Evolutionary conservation across 2,888 invertebrate genomes (phyloP).

Genomic region (Griposia aprilina): DNA sequence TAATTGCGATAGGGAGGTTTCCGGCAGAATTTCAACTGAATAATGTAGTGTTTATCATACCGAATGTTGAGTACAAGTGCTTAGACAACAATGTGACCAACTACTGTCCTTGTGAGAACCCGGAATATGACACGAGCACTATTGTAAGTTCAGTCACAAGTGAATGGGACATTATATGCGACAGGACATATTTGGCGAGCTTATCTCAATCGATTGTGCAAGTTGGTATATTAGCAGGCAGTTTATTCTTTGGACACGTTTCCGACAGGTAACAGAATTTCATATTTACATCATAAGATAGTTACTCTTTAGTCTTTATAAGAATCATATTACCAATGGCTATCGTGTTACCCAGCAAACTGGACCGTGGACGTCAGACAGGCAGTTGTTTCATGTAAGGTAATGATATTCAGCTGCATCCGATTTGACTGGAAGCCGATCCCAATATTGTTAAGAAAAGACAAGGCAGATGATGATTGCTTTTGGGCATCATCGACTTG

Average conservation of each 20-base stretch:
- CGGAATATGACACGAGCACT: constrained; percentile 89
- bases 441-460: not conserved
- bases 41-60: constrained; percentile 90
- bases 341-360: not conserved
- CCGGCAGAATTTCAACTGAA: constrained; percentile 90
- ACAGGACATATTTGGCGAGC: constrained; percentile 88
- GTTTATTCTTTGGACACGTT: constrained; percentile 81
- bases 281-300: not conserved
- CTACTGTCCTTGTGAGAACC: constrained; percentile 82
- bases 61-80: constrained; percentile 88
- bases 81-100: constrained; percentile 82
- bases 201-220: constrained; percentile 90
- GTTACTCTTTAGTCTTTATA: not conserved
- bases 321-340: not conserved
- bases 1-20: constrained; percentile 87
- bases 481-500: not conserved
- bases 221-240: constrained; percentile 89
- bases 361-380: not conserved
- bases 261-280: constrained; percentile 33
- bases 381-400: not conserved
- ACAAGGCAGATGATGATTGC: not conserved
- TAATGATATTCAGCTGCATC: constrained; percentile 4
- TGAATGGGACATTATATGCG: constrained; percentile 92
- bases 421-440: too few relatives aligned
- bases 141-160: constrained; percentile 90